Conservation (phyloP, 64 coral and sea anemone genomes). For the Platygyra sinensis region DNA sequence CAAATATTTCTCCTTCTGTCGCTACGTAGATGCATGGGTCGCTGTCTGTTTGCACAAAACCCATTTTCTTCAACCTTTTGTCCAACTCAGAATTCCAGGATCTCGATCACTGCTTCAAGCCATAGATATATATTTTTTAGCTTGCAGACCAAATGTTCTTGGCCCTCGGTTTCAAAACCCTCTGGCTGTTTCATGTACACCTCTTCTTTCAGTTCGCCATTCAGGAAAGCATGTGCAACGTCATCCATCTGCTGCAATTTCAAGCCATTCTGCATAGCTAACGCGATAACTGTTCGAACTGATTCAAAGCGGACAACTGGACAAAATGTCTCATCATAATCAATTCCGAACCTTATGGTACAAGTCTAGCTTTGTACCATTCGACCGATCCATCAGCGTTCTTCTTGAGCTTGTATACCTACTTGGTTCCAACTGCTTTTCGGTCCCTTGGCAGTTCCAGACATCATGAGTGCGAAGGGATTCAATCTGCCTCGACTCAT, state of each 20-base stretch:
- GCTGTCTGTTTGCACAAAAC: conserved; percentile 23
- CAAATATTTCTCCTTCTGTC: conserved; percentile 40
- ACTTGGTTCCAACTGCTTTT: conserved; percentile 49
- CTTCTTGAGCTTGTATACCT: conserved; percentile 34
- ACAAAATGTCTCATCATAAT: conserved; percentile 65
- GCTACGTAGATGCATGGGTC: conserved; percentile 63
- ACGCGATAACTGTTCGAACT: too few relatives aligned
- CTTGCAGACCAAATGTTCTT: conserved; percentile 52
- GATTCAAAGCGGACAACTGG: too few relatives aligned
- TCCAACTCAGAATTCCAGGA: conserved; percentile 69
- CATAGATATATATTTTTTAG: conserved; percentile 42
- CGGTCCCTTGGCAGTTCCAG: conserved; percentile 37
- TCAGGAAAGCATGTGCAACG: too few relatives aligned
- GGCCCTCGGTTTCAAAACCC: too few relatives aligned
- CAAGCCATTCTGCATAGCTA: too few relatives aligned
- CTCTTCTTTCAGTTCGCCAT: too few relatives aligned
- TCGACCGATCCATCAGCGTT: conserved; percentile 56
- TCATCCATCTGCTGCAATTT: too few relatives aligned
- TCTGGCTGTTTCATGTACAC: too few relatives aligned
- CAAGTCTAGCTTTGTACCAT: conserved; percentile 43
- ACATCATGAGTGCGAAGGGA: not conserved
- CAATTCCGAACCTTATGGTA: conserved; percentile 53
- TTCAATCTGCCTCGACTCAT: conserved; percentile 8
- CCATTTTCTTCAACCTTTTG: too few relatives aligned
- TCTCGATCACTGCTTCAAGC: conserved; percentile 43